Percentiles rank a stretch among this genome's conserved stretches.
Evolutionary conservation across 53 echinoderm and acorn worm genomes (phyloP).

Genomic region (Astropecten irregularis): DNA sequence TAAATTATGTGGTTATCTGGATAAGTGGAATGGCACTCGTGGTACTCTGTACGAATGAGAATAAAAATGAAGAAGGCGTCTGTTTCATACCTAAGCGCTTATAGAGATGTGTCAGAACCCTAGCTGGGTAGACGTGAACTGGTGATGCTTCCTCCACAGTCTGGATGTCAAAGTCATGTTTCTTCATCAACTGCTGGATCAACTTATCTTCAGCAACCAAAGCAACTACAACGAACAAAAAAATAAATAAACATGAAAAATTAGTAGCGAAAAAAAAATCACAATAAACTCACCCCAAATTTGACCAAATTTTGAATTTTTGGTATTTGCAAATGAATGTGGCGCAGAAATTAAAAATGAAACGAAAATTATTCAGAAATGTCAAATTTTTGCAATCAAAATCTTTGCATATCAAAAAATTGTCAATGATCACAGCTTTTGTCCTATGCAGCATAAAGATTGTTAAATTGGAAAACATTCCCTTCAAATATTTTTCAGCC

Average conservation of each 20-base stretch:
- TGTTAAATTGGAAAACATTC: too few species aligned
- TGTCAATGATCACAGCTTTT: neutral
- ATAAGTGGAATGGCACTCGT: too few species aligned
- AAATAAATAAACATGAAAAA: neutral
- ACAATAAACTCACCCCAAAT: neutral
- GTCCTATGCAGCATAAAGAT: neutral
- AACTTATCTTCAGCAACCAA: slow-evolving; percentile 74
- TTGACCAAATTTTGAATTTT: too few species aligned
- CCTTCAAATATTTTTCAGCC: too few species aligned
- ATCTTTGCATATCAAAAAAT: too few species aligned
- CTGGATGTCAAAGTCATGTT: slow-evolving; percentile 72
- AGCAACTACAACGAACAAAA: slow-evolving; percentile 58
- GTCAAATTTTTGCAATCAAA: too few species aligned
- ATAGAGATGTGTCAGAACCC: slow-evolving; percentile 75
- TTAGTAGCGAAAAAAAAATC: neutral
- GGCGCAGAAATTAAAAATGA: too few species aligned
- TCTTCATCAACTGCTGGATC: slow-evolving; percentile 67
- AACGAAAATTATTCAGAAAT: too few species aligned
- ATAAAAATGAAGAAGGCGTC: too few species aligned
- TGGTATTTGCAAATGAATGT: too few species aligned
- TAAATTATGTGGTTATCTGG: too few species aligned
- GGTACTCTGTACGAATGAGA: too few species aligned
- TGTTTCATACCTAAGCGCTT: slow-evolving; percentile 82
- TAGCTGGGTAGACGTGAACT: slow-evolving; percentile 79
- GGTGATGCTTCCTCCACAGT: slow-evolving; percentile 82